Conservation (phyloP, 2,888 invertebrate species). For the Chymomyza amoena region DNA sequence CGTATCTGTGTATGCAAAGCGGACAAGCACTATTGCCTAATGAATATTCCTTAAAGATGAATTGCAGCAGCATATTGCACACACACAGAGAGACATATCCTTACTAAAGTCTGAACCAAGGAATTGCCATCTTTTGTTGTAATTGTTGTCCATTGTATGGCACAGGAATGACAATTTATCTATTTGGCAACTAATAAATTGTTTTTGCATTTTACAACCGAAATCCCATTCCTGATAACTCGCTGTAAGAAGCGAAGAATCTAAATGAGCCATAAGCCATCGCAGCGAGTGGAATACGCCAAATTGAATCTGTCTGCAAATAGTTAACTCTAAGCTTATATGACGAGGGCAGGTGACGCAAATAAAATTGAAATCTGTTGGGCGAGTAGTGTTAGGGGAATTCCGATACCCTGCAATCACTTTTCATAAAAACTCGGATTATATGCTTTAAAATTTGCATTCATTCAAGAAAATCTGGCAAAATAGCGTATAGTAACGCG, state of each 20-base stretch:
- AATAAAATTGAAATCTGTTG: no score
- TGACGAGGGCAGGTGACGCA: no score
- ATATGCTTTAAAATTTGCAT: no score
- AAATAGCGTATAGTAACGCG: no score
- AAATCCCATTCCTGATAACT: constrained; percentile 22
- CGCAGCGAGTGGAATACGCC: no score
- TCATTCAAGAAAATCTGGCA: no score
- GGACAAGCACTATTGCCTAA: constrained; percentile 51
- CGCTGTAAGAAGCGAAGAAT: constrained; percentile 12
- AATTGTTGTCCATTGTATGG: constrained; percentile 22
- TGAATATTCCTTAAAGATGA: constrained; percentile 72
- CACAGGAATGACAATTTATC: constrained; percentile 35
- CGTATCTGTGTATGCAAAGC: not conserved
- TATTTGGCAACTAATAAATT: constrained; percentile 65
- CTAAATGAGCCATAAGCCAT: constrained; percentile 38
- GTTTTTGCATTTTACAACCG: constrained; percentile 35
- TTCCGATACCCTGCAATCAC: no score
- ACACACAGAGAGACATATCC: constrained; percentile 10
- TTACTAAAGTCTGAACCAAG: not conserved
- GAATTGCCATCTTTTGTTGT: constrained; percentile 16
- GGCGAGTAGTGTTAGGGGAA: no score
- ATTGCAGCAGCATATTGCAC: constrained; percentile 37
- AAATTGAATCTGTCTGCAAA: no score
- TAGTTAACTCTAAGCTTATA: no score
- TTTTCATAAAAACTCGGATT: no score